phyloP scores from a whole-genome alignment of 1,140 invertebrate species.

The Drosophila nigromelanica region DNA sequence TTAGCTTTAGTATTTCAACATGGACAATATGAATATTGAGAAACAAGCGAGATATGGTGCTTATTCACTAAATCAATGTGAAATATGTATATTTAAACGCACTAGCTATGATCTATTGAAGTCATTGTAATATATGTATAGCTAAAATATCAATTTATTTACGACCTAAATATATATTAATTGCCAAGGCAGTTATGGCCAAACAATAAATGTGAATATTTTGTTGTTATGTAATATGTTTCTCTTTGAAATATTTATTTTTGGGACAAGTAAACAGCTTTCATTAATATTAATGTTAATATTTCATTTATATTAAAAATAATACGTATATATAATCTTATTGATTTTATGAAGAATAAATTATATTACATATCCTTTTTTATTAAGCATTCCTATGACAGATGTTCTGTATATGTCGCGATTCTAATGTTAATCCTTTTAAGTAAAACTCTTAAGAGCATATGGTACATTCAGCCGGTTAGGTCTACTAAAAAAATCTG shows the following conservation, averaged over 20 bases:
- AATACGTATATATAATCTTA: too few species aligned
- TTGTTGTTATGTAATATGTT: not conserved
- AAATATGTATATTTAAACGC: conserved; percentile 34
- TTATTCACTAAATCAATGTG: conserved; percentile 31
- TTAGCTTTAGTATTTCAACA: conserved; percentile 30
- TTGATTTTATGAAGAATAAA: too few species aligned
- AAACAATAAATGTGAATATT: not conserved
- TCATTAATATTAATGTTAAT: too few species aligned
- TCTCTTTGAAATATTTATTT: not conserved
- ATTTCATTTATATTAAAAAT: too few species aligned
- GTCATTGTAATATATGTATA: conserved; percentile 44
- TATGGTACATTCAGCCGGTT: too few species aligned
- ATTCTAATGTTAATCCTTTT: too few species aligned
- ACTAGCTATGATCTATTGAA: conserved; percentile 32
- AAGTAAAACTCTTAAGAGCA: too few species aligned
- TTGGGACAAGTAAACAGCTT: not conserved
- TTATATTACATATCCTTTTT: too few species aligned
- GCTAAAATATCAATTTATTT: not conserved
- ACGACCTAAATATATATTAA: not conserved
- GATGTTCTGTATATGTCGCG: too few species aligned
- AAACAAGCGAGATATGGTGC: conserved; percentile 47
- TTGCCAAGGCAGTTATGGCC: not conserved
- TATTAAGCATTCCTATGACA: too few species aligned
- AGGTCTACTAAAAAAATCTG: too few species aligned
- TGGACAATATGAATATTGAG: conserved; percentile 49